A percentile compares a stretch with the other conserved stretches of the same genome.
Conservation (phyloP, 2,113 vertebrate species). For the Periophthalmodon schlosseri region DNA sequence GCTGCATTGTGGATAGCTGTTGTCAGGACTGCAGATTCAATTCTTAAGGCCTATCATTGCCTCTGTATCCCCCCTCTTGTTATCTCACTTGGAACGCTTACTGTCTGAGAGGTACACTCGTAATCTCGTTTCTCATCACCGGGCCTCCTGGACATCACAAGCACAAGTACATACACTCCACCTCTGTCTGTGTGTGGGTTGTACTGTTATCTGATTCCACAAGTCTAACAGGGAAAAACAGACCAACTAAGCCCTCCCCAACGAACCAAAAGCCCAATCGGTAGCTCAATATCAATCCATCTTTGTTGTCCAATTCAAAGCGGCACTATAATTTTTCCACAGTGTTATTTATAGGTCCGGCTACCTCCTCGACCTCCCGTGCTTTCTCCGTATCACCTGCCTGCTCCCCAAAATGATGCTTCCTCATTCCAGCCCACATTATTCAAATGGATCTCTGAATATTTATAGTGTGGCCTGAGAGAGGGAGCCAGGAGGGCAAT, state of each 20-base stretch:
- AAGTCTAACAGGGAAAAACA: background rate
- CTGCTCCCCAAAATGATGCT: constrained; percentile 57
- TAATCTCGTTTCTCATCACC: background rate
- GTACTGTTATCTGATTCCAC: background rate
- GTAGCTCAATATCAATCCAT: background rate
- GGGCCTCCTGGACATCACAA: background rate
- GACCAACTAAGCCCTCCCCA: background rate
- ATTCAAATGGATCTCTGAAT: constrained; percentile 70
- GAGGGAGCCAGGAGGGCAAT: constrained; percentile 30
- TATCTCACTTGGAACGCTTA: background rate
- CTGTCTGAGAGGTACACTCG: background rate
- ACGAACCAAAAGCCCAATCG: background rate
- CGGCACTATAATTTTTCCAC: background rate
- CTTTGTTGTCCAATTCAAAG: background rate
- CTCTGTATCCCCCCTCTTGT: background rate
- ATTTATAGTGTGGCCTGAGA: constrained; percentile 57
- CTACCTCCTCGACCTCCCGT: constrained; percentile 1
- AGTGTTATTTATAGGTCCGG: background rate
- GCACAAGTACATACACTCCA: background rate
- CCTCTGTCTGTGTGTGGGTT: background rate
- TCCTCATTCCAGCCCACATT: constrained; percentile 65
- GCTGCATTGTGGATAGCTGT: background rate
- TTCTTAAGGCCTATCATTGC: background rate
- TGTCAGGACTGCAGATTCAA: background rate
- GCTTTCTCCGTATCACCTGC: constrained; percentile 41